Conservation (phyloP, 2,888 invertebrate genomes). For the Drosophila anomalata region DNA sequence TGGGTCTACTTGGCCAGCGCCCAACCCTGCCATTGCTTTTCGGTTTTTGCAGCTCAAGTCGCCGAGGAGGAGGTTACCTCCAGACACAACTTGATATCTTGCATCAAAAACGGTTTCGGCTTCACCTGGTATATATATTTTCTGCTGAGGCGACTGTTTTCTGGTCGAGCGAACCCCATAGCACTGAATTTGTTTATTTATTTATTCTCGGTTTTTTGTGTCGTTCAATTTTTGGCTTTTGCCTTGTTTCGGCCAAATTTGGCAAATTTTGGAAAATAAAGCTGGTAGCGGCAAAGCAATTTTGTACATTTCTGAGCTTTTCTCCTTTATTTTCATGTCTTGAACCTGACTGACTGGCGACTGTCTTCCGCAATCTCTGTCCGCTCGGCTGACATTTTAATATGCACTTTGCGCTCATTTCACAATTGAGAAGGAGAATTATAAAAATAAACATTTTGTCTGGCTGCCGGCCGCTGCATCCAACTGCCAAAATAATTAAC, state of each 20-base stretch:
- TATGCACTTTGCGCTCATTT: constrained; percentile 66
- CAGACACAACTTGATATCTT: constrained; percentile 55
- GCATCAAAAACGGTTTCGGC: constrained; percentile 45
- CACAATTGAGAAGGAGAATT: constrained; percentile 28
- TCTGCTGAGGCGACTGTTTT: constrained; percentile 33
- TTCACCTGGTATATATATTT: constrained; percentile 16
- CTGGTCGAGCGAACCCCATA: constrained; percentile 38
- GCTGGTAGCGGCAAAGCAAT: constrained; percentile 36
- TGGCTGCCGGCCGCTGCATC: constrained; percentile 34
- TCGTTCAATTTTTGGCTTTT: constrained; percentile 24
- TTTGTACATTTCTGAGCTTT: constrained; percentile 37
- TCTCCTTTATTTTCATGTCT: constrained; percentile 35
- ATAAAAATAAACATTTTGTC: constrained; percentile 60
- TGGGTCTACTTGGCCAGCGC: constrained; percentile 38
- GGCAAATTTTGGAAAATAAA: constrained; percentile 53
- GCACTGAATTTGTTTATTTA: constrained; percentile 71
- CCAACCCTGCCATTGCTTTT: constrained; percentile 17
- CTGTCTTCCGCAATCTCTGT: constrained; percentile 43
- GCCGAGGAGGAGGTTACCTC: constrained; percentile 28
- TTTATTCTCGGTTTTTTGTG: constrained; percentile 52
- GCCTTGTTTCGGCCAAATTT: constrained; percentile 51
- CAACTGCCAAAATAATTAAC: constrained; percentile 62
- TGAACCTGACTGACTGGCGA: constrained; percentile 19
- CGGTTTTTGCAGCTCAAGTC: constrained; percentile 12
- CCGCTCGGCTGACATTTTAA: constrained; percentile 64